Percentiles rank a stretch among this genome's conserved stretches.
These are phyloP conservation scores for Alsophila aescularia DNA, from an alignment of 2,888 invertebrate species.

Conservation along the genomic window DNA sequence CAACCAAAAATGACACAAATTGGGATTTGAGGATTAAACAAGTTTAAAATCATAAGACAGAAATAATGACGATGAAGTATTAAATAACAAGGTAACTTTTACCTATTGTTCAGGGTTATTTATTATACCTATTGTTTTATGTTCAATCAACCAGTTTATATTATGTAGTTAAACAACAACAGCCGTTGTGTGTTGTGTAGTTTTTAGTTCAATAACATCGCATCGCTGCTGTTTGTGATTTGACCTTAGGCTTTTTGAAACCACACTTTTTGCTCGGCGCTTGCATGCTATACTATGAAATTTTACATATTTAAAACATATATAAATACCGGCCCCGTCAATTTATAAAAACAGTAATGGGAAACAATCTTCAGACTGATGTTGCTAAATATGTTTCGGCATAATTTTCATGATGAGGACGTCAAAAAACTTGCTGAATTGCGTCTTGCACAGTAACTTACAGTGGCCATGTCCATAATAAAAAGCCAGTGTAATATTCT, in stretches of 20 bases:
- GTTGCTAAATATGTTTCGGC: too few relatives aligned
- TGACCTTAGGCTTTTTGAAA: conserved; percentile 34
- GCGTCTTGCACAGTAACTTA: background rate
- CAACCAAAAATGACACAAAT: too few relatives aligned
- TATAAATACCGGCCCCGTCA: background rate
- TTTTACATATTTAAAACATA: background rate
- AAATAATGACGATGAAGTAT: too few relatives aligned
- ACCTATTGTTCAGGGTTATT: background rate
- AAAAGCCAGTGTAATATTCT: background rate
- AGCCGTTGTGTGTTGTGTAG: too few relatives aligned
- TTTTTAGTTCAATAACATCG: background rate
- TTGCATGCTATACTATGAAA: conserved; percentile 49
- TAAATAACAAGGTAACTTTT: too few relatives aligned
- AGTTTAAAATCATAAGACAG: too few relatives aligned
- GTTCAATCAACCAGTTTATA: background rate
- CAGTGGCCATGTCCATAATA: too few relatives aligned
- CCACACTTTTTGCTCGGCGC: conserved; percentile 50
- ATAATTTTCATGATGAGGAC: background rate
- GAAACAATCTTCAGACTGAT: background rate
- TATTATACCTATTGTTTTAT: background rate
- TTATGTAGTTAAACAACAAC: background rate
- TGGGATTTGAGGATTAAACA: too few relatives aligned
- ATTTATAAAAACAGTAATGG: background rate
- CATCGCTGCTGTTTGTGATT: conserved; percentile 22
- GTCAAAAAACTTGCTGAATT: background rate